Evolutionary conservation across 2,797 vertebrate genomes (phyloP), one percentile per base, ranked within the genome.

Genomic region (Pseudocheirus occidentalis): DNA sequence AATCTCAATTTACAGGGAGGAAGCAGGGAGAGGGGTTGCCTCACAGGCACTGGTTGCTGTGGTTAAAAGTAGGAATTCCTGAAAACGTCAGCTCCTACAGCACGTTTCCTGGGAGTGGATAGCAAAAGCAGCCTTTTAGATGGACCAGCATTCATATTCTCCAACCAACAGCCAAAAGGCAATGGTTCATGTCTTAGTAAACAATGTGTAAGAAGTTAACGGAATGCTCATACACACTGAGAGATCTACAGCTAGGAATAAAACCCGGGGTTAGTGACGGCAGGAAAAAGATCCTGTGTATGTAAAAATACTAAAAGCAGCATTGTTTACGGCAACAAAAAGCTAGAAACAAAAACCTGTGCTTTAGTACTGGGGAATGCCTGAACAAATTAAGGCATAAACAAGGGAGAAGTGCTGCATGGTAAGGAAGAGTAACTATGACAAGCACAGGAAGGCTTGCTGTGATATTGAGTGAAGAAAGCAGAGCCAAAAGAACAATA

Each of bases 121-220:
- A 95, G 81, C 53, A 90, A 96, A 95, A 92, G 29, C 59, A 28
- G 91, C 62, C 62, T 66, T 81, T 62, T 91, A 92, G 31, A 34
- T 50, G 10, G 40, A 46, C 40, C 46, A 24, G 62, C 92, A 92
- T 46, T 56, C 50, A 54, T 53, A 31, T 87, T 90, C 58, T 95
- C 92, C 53, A 53, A 96, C 62, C 50, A 18, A 58, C 91, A 50
- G 66, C 54, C 31, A 31, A 95, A 96, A 95, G 52, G 73, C 21
- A 87, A 27, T 50, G 21, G 16, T 10, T 50, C 73, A 46, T 50
- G 10, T 50, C 50, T 40, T 50, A 87, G 73, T 50, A 87, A 87
- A 87, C 73, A 81, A 40, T 2, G 29, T 46, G 73, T 87, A 87
- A 87, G 9, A 34, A 46, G 73, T 50, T 27, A 87, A 87, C 28